Evolutionary conservation across 2,888 invertebrate species (phyloP).

Genomic region (Polydrusus pterygomalis): DNA sequence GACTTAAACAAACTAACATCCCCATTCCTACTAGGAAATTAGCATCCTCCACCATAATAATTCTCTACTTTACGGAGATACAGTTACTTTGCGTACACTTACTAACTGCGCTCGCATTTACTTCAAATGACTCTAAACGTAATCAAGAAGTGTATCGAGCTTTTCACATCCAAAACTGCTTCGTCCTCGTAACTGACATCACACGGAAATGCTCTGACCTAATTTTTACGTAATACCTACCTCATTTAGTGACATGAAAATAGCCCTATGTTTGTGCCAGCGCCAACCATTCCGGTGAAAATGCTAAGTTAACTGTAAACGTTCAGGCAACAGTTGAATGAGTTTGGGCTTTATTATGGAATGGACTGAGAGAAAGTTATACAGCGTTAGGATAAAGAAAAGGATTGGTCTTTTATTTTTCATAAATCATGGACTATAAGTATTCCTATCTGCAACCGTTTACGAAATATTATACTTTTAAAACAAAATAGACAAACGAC

Average conservation of each 20-base stretch:
- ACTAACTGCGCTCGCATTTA: no score
- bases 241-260: conserved; percentile 4
- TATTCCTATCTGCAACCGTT: no score
- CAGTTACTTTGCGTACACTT: no score
- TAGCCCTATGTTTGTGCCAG: not conserved
- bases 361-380: not conserved
- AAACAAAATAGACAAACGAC: no score
- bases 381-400: no score
- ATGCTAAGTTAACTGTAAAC: conserved; percentile 22
- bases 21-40: no score
- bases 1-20: no score
- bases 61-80: no score
- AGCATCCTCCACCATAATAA: no score
- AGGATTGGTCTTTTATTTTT: no score
- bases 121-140: not conserved
- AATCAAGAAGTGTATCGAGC: conserved; percentile 15
- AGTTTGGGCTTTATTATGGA: not conserved
- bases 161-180: conserved; percentile 4
- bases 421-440: no score
- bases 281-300: not conserved
- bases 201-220: conserved; percentile 19
- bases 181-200: conserved; percentile 21
- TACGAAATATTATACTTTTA: no score
- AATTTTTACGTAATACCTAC: conserved; percentile 29
- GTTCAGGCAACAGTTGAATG: conserved; percentile 6